A percentile compares a stretch with the other conserved stretches of the same genome.
These are phyloP conservation scores for Clinocottus analis DNA, from an alignment of 2,113 vertebrate genomes.

Conservation along the genomic window DNA sequence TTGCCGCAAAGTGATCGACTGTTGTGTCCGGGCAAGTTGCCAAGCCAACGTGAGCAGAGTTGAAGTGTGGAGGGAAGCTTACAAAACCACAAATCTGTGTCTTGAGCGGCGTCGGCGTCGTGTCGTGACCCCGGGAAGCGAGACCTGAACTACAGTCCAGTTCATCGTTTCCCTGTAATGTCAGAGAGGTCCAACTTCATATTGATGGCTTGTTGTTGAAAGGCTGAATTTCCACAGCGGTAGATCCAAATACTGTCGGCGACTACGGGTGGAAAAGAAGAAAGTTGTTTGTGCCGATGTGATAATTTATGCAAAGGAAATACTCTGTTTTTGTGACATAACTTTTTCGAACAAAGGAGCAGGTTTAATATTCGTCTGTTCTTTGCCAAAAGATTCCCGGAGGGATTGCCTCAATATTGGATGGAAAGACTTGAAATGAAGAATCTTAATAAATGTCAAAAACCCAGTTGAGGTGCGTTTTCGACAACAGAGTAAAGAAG, in stretches of 20 bases:
- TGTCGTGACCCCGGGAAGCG: constrained; percentile 18
- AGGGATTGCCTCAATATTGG: not conserved
- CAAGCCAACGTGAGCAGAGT: constrained; percentile 52
- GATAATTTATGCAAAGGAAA: too few relatives aligned
- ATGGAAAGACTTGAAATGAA: not conserved
- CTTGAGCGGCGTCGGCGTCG: too few relatives aligned
- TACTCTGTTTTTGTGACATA: not conserved
- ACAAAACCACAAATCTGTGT: constrained; percentile 54
- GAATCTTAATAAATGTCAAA: constrained; percentile 1
- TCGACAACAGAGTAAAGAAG: not conserved
- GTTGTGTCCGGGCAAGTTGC: constrained; percentile 62
- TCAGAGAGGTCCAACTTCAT: constrained; percentile 7
- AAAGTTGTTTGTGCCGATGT: not conserved
- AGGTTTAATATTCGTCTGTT: not conserved
- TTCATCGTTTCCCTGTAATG: not conserved
- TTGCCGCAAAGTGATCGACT: constrained; percentile 36
- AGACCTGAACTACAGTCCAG: not conserved
- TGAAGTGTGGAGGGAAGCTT: constrained; percentile 38
- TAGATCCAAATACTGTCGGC: not conserved
- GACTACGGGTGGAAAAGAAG: not conserved
- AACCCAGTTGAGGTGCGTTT: not conserved
- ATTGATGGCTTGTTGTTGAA: not conserved
- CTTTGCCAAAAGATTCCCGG: not conserved
- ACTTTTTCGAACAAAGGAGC: not conserved
- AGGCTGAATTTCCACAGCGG: not conserved